A percentile compares a stretch with the other conserved stretches of the same genome.
These are phyloP conservation scores for Holothuria scabra DNA, from an alignment of 53 echinoderm and acorn worm genomes.

Conservation along the genomic window DNA sequence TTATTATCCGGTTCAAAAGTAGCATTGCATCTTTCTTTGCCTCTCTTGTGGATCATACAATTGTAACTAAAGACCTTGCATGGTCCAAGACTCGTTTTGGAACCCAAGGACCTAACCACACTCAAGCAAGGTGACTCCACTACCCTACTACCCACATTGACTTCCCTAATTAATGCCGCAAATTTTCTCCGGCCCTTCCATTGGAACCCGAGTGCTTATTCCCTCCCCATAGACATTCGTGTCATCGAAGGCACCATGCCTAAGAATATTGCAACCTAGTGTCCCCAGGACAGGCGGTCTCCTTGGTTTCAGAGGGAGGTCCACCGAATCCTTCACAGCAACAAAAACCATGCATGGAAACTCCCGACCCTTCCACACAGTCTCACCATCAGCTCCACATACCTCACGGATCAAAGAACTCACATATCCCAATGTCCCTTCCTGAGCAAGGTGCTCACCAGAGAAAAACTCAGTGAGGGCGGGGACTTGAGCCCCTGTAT, in stretches of 20 bases:
- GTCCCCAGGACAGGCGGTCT: constrained; percentile 60
- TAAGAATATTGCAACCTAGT: constrained; percentile 58
- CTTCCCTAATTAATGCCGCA: too few relatives aligned
- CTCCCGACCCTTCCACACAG: constrained; percentile 38
- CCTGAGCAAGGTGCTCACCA: too few relatives aligned
- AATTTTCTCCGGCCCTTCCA: too few relatives aligned
- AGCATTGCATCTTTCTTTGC: neutral
- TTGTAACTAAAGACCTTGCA: neutral
- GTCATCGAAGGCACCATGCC: too few relatives aligned
- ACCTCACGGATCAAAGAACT: constrained; percentile 53
- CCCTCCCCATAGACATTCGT: too few relatives aligned
- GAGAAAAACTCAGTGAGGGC: constrained; percentile 69
- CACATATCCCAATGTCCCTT: constrained; percentile 49
- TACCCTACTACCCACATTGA: too few relatives aligned
- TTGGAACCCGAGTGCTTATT: too few relatives aligned
- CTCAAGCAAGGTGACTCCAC: too few relatives aligned
- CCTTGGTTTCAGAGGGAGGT: constrained; percentile 13
- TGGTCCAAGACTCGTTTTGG: neutral
- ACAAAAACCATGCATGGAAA: constrained; percentile 69
- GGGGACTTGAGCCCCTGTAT: constrained; percentile 78
- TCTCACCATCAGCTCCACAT: constrained; percentile 61
- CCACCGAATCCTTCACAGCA: constrained; percentile 62
- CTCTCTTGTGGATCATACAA: neutral
- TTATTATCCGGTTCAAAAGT: neutral
- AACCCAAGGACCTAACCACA: neutral